Percentiles rank a stretch among this genome's conserved stretches.
These are phyloP conservation scores for Ichneumoninae sp. DNA, from an alignment of 2,888 invertebrate species.

Conservation along the genomic window DNA sequence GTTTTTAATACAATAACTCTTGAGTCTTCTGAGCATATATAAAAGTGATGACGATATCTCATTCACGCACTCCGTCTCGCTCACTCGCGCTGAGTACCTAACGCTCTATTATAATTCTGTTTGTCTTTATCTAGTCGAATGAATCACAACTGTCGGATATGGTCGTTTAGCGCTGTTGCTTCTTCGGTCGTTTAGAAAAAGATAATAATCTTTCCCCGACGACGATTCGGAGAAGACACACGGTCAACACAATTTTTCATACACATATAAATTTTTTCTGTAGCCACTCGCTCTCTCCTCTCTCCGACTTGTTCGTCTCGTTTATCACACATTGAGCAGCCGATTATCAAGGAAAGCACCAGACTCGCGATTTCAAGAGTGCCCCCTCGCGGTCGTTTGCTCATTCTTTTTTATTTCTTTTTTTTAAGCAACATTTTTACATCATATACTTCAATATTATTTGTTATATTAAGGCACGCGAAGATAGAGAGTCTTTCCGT, in stretches of 20 bases:
- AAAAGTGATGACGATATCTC: slow-evolving; percentile 66
- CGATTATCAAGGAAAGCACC: slow-evolving; percentile 62
- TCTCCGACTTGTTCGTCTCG: slow-evolving; percentile 15
- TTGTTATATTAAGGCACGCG: slow-evolving; percentile 62
- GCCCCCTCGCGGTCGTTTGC: slow-evolving; percentile 35
- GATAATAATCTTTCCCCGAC: slow-evolving; percentile 48
- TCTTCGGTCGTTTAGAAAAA: slow-evolving; percentile 46
- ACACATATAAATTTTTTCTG: slow-evolving; percentile 6
- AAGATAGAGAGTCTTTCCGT: slow-evolving; percentile 31
- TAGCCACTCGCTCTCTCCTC: slow-evolving; percentile 1
- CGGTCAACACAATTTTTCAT: slow-evolving; percentile 30
- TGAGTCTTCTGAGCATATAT: slow-evolving; percentile 72
- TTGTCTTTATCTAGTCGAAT: slow-evolving; percentile 62
- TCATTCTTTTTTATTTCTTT: slow-evolving; percentile 28
- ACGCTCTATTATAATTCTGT: slow-evolving; percentile 58
- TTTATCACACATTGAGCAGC: slow-evolving; percentile 70
- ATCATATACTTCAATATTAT: slow-evolving; percentile 28
- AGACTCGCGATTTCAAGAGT: slow-evolving; percentile 39
- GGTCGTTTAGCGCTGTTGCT: slow-evolving; percentile 63
- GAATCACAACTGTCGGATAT: slow-evolving; percentile 73
- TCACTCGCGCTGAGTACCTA: slow-evolving; percentile 64
- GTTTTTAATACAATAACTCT: slow-evolving; percentile 75
- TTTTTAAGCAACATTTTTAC: slow-evolving; percentile 41
- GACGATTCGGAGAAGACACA: slow-evolving; percentile 5
- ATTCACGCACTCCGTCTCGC: slow-evolving; percentile 59